Evolutionary conservation across 1,140 invertebrate species (phyloP), one percentile per base, ranked within the genome.

Genomic region (Solenopsis invicta): DNA sequence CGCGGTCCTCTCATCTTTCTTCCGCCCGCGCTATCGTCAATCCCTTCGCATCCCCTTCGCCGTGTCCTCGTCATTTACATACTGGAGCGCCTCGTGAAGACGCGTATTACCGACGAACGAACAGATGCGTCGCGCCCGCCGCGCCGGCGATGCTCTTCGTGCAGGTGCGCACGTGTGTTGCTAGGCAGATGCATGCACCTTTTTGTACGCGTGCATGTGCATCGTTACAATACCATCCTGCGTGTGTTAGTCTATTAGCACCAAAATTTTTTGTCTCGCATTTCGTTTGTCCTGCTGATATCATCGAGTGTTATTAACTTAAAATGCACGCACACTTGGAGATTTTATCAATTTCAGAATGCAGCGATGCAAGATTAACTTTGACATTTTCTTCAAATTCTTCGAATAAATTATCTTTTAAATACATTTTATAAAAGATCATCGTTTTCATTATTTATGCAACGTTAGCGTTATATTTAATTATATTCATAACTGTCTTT

Each of bases 131-230:
- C 62, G 56, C 34, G 56, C 34, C 34, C 29, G 37, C 18, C 29
- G 29, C 29, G 29, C 29, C 52, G 52, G 54, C 54, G 74, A 62
- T 62, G 54, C 62, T 41, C 29, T 18, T 61, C 52, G 37, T 81
- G 41, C 64, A 69, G 76, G 50, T 86, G 72, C 66, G 13, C 64
- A 50, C 54, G 45, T 74, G 45, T 74, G 85, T 87, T 87, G 78
- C 67, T 62, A 82, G 66, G 78, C 86, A 84, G 78, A 66, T 74
- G 77, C 54, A 50, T 24, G n/a, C 59, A 76, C 45, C 59, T 52
- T 37, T 50, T 29, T 34, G 18, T 2, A 16, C 78, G 41, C 13
- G 21, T 37, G 21, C 41, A 18, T 52, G 21, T 52, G 74, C 37
- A 41, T 48, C 24, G 1, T 12, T 24, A 12, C 10, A 9, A n/a